These are phyloP conservation scores for Tretioscincus oriximinensis DNA, from an alignment of 2,113 vertebrate species.

Conservation along the genomic window DNA sequence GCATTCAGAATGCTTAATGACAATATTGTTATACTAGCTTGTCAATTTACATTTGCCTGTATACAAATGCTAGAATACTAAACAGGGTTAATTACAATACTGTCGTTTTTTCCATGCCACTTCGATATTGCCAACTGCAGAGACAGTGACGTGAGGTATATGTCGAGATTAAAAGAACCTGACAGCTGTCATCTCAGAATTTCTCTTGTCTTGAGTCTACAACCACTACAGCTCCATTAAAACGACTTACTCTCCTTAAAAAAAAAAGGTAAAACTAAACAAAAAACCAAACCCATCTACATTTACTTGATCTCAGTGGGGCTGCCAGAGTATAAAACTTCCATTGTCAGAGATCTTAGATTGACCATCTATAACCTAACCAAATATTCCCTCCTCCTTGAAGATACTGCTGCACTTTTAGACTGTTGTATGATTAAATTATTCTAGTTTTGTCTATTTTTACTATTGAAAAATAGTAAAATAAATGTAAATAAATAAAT, in stretches of 20 bases:
- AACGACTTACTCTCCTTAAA: neutral
- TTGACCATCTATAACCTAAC: neutral
- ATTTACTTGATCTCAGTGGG: neutral
- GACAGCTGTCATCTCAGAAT: neutral
- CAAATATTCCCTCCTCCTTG: too few relatives aligned
- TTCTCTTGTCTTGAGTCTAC: neutral
- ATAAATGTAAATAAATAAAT: too few relatives aligned
- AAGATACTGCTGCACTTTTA: too few relatives aligned
- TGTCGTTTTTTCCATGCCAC: slow-evolving; percentile 38
- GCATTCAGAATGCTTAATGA: slow-evolving; percentile 47
- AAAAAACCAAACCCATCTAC: neutral
- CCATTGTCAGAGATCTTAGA: neutral
- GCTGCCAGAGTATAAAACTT: neutral
- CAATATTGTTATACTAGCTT: slow-evolving; percentile 40
- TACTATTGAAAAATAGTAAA: too few relatives aligned
- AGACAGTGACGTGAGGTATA: slow-evolving; percentile 17
- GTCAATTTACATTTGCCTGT: slow-evolving; percentile 56
- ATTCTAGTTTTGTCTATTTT: too few relatives aligned
- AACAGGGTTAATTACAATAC: slow-evolving; percentile 34
- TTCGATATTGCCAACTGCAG: slow-evolving; percentile 30
- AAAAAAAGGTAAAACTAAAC: neutral
- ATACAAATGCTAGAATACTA: slow-evolving; percentile 36
- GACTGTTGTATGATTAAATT: too few relatives aligned
- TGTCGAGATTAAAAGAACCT: slow-evolving; percentile 16
- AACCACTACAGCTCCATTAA: neutral